Base-by-base conservation (phyloP, 2,888 invertebrate species). In the Eudemis profundana region DNA sequence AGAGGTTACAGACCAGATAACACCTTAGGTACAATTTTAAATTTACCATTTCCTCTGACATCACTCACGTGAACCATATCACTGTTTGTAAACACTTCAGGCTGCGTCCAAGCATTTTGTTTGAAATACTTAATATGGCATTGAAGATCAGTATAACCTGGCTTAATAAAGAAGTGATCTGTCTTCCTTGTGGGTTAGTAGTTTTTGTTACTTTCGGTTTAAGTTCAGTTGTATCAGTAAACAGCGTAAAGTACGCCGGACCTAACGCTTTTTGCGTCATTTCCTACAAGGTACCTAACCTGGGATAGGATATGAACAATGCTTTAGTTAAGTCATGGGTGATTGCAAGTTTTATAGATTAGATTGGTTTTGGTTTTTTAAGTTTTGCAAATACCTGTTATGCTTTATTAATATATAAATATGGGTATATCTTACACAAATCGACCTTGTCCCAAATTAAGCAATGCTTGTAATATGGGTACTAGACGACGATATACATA, bases 221-320 rank as follows among this genome's bases (percentile, higher is more conserved):
- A 14, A 14, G 14, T 14, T 5, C 7, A 21, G 33, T 54, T 54
- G 5, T 21, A 12, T n/a, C 40, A 33, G 21, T 36, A 62, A 84
- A 79, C 78, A 73, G 66, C 38, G 54, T 68, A 70, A 72, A 73
- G 74, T 74, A 74, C 74, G 56, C 64, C 64, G 64, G 50, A 64
- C 50, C 50, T 36, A 40, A 23, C 62, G 70, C 68, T 62, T 68
- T 71, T 76, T 76, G 74, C 79, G 80, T 81, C 79, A 81, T 76
- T 70, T 81, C 80, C 79, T 77, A 76, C 71, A 53, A 4, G 61
- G 61, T 67, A n/a, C n/a, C n/a, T n/a, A 53, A 60, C 60, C 50
- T 56, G 40, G 27, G 23, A 23, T 23, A 57, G 17, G 33, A 57
- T 29, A 14, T 27, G 56, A 44, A 27, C 29, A 42, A 40, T 42